Evolutionary conservation across 2,888 invertebrate genomes (phyloP), one percentile per base, ranked within the genome.

Genomic region (Anthophora plumipes): DNA sequence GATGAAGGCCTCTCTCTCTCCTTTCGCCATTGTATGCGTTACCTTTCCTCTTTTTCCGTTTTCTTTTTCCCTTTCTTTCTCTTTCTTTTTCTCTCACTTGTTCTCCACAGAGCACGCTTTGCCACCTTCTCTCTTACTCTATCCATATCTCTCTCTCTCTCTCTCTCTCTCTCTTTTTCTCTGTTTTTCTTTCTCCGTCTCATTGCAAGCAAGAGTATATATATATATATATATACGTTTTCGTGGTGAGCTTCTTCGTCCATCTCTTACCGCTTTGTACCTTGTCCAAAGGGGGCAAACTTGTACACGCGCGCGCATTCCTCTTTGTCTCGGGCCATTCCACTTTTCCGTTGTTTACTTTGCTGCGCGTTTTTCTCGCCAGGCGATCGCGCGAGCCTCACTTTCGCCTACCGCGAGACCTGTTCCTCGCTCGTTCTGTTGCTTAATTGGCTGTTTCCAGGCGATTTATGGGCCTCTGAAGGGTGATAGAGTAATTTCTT

Each of bases 1-100:
- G 80, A 86, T 77, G 82, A 83, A 71, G 73, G 55, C 71, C 67
- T 73, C 74, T 63, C 41, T 46, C 60, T 37, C 71, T 25, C 22
- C 77, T 66, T 43, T 61, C 59, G 67, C n/a, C 70, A 83, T 83
- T 83, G 80, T 83, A 61, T 63, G 39, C 48, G 20, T 14, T 41
- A 20, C 71, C 52, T 52, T 68, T 12, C 69, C 77, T 50, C 66
- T 63, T 50, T 9, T 31, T 60, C 12, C 20, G n/a, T 50, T 39
- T 46, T 43, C 48, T 54, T 43, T 37, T n/a, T 50, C 17, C 69
- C 48, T 39, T 25, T 64, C 31, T 39, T 17, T 48, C 39, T 5
- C 25, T 22, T 41, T 41, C 54, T 43, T 12, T n/a, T 22, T 11
- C 22, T 25, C 20, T 12, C 37, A 4, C 25, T 66, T 11, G 9